These are phyloP conservation scores for Solea solea DNA, from an alignment of 2,113 vertebrate species.

Conservation along the genomic window DNA sequence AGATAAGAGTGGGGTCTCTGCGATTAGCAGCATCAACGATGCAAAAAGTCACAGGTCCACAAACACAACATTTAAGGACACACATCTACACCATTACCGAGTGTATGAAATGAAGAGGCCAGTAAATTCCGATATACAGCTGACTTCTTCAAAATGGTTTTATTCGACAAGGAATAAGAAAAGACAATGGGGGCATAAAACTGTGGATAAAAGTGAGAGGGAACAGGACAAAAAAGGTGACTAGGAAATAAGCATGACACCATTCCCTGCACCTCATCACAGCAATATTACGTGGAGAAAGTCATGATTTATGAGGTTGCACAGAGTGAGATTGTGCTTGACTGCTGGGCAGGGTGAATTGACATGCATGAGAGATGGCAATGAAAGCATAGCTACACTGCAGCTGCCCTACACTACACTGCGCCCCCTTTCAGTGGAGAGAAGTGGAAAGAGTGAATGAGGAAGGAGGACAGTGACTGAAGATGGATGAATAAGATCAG, in stretches of 20 bases:
- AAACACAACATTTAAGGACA: neutral
- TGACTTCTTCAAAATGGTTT: constrained; percentile 2
- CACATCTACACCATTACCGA: neutral
- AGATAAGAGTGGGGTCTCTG: neutral
- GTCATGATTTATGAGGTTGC: constrained; percentile 73
- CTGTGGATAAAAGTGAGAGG: neutral
- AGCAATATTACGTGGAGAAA: constrained; percentile 54
- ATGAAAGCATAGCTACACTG: constrained; percentile 60
- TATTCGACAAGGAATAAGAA: neutral
- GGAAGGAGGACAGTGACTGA: constrained; percentile 50
- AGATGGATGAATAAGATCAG: constrained; percentile 58
- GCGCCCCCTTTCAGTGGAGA: constrained; percentile 39
- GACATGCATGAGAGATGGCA: constrained; percentile 76
- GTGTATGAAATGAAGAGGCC: neutral
- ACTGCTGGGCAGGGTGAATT: constrained; percentile 68
- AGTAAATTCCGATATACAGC: neutral
- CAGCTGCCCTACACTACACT: constrained; percentile 74
- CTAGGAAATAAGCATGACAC: neutral
- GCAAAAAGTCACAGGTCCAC: neutral
- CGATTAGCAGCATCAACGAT: neutral
- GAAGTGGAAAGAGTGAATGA: constrained; percentile 52
- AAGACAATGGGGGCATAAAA: constrained; percentile 18
- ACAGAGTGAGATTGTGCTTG: constrained; percentile 78
- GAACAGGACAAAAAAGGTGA: neutral
- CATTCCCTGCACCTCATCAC: constrained; percentile 17